A percentile compares a stretch with the other conserved stretches of the same genome.
Conservation (phyloP, 2,113 vertebrate species). For the Antidorcas marsupialis region DNA sequence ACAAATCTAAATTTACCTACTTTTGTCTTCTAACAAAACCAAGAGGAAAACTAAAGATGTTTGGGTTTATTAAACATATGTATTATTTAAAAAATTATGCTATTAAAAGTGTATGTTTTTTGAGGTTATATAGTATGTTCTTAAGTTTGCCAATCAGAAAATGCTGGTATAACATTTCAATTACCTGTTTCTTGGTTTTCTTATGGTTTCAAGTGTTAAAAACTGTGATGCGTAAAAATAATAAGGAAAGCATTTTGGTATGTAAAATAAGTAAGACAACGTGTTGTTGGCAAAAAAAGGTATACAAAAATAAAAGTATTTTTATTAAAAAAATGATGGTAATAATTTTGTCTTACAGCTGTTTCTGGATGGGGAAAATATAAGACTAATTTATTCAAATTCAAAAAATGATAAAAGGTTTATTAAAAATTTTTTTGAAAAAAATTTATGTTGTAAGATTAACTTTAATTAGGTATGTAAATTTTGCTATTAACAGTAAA, state of each 20-base stretch:
- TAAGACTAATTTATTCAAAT: background rate
- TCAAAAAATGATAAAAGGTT: background rate
- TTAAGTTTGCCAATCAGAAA: background rate
- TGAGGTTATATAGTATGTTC: background rate
- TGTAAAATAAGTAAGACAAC: background rate
- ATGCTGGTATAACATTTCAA: background rate
- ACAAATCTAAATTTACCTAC: background rate
- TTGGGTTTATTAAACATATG: background rate
- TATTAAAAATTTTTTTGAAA: background rate
- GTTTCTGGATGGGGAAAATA: background rate
- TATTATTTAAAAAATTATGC: background rate
- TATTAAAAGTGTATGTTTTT: background rate
- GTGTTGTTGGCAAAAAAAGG: background rate
- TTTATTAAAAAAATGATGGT: background rate
- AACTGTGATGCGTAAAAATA: background rate
- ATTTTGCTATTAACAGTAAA: background rate
- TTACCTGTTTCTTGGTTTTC: background rate
- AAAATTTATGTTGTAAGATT: background rate
- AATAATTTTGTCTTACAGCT: background rate
- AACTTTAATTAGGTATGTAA: background rate
- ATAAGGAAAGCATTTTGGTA: background rate
- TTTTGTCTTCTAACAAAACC: background rate
- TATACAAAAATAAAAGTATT: background rate
- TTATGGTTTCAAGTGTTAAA: background rate
- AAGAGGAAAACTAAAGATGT: background rate